Evolutionary conservation across 1,140 invertebrate genomes (phyloP), one percentile per base, ranked within the genome.

Genomic region (Muscidifurax raptorellus): DNA sequence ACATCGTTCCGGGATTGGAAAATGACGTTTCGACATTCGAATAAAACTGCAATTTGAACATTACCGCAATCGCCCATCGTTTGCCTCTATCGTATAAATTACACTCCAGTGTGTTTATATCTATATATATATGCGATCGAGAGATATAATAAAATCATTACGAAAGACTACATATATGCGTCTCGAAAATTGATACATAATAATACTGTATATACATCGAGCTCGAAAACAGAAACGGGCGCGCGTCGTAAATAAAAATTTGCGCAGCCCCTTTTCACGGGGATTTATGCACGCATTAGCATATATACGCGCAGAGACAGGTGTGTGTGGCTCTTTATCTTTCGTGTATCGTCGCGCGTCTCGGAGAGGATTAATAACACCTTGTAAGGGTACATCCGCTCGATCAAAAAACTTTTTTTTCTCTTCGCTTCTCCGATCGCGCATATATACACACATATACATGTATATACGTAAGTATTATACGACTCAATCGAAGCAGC

Each of bases 241-340:
- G 59, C 32, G 28, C 36, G 9, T 64, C 74, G 74, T 83, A 83
- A 83, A 83, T 77, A 40, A 83, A 25, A 77, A 69, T n/a, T 76
- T 52, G n/a, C 52, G 69, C 78, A 25, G 79, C 47, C 44, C 27
- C 47, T 59, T 7, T 18, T 40, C 18, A 1, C 18, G 52, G 15
- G 40, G 76, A 84, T 79, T 84, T 84, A 79, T 84, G 75, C 15
- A 9, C 25, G 15, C 44, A 84, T 84, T 84, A 79, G 67, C 76
- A 84, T 84, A 84, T 84, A 84, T 15, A 15, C 25, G 75, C 18
- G 3, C 15, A 40, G 22, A 7, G 66, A 71, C 82, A 79, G 74
- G 82, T 77, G 82, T 40, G 75, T 32, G 30, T 4, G n/a, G 30
- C 74, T 82, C 59, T 75, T 32, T 74, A 32, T 82, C 59, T 82